Evolutionary conservation across 1,140 invertebrate genomes (phyloP).

Genomic region (Euschistus heros): DNA sequence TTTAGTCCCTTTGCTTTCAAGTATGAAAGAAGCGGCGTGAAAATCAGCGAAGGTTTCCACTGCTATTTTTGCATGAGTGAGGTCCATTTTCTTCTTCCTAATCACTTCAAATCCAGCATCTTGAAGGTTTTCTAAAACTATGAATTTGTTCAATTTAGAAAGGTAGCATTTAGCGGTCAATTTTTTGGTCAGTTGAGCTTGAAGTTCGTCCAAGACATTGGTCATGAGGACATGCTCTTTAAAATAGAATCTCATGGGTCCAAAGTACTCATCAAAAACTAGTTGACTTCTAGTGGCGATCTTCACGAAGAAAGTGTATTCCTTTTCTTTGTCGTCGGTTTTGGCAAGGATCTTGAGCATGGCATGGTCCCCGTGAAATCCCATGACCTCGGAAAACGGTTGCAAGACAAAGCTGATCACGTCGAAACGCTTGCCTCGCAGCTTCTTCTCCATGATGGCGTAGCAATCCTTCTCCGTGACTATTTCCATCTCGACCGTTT

Average conservation of each 20-base stretch:
- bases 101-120: background rate
- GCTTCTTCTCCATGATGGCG: background rate
- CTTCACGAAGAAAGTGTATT: constrained; percentile 20
- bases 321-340: background rate
- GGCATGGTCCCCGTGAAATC: constrained; percentile 20
- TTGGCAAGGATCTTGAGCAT: constrained; percentile 5
- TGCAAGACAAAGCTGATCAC: constrained; percentile 4
- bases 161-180: constrained; percentile 20
- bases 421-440: background rate
- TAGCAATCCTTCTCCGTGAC: constrained; percentile 13
- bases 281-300: background rate
- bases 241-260: background rate
- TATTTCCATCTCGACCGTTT: too few relatives aligned
- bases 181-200: background rate
- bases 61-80: constrained; percentile 12
- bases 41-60: constrained; percentile 19
- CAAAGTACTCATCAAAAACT: constrained; percentile 7
- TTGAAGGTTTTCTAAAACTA: constrained; percentile 11
- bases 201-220: constrained; percentile 7
- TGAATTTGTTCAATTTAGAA: constrained; percentile 10
- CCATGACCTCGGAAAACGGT: constrained; percentile 10
- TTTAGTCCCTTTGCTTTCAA: constrained; percentile 4
- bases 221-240: constrained; percentile 21
- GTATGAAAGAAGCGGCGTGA: constrained; percentile 4
- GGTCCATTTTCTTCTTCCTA: background rate